Conservation (phyloP, 2,888 invertebrate species). For the Druceiella hillmani region DNA sequence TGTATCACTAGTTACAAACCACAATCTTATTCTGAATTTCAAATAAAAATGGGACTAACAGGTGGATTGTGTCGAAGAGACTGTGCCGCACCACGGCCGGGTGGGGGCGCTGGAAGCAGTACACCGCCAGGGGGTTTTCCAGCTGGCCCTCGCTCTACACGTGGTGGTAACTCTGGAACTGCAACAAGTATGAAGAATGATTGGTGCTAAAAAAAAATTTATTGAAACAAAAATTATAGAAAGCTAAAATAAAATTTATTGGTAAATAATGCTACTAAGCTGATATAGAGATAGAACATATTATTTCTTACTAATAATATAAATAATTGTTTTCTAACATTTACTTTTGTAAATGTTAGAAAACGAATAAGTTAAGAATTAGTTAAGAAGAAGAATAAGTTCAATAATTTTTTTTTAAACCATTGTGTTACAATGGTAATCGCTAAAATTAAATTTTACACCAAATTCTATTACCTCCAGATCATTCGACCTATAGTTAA, state of each 20-base stretch:
- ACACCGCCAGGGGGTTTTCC: conserved; percentile 70
- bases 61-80: conserved; percentile 38
- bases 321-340: neutral
- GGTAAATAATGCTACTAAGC: neutral
- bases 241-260: neutral
- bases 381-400: too few relatives aligned
- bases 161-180: conserved; percentile 80
- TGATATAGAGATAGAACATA: neutral
- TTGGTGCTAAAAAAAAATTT: neutral
- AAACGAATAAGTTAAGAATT: too few relatives aligned
- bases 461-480: too few relatives aligned
- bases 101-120: conserved; percentile 42
- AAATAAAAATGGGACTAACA: too few relatives aligned
- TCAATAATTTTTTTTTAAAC: too few relatives aligned
- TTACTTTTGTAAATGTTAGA: too few relatives aligned
- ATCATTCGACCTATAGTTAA: too few relatives aligned
- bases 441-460: too few relatives aligned
- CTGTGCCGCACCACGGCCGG: conserved; percentile 36
- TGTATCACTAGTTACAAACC: too few relatives aligned
- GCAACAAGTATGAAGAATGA: too few relatives aligned
- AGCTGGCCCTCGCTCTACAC: conserved; percentile 56
- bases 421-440: too few relatives aligned
- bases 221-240: neutral
- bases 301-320: neutral
- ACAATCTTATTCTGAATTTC: too few relatives aligned